Evolutionary conservation across 2,888 invertebrate genomes (phyloP).

Genomic region (Limnephilus lunatus): DNA sequence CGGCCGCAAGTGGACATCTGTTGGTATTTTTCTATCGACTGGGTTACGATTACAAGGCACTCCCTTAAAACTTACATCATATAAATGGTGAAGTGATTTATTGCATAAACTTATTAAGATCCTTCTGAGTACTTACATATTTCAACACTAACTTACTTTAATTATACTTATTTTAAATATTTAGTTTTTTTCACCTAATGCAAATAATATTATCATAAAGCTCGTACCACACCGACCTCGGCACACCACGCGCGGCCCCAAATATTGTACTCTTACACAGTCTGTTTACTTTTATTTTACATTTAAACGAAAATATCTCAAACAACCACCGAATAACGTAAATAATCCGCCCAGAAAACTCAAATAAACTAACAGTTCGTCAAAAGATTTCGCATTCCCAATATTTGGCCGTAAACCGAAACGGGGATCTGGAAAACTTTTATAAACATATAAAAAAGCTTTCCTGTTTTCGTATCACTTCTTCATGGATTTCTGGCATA

Average conservation of each 20-base stretch:
- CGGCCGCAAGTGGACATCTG: too few relatives aligned
- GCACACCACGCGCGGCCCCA: background rate
- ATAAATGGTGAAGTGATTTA: too few relatives aligned
- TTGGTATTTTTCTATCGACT: too few relatives aligned
- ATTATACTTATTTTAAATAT: too few relatives aligned
- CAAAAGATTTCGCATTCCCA: slow-evolving; percentile 37
- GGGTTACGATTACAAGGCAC: too few relatives aligned
- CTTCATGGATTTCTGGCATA: background rate
- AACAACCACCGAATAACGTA: slow-evolving; percentile 6
- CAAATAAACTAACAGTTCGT: slow-evolving; percentile 46
- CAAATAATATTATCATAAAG: background rate
- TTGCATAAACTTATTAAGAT: too few relatives aligned
- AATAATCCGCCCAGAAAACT: slow-evolving; percentile 40
- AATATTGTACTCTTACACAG: background rate
- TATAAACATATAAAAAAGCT: background rate
- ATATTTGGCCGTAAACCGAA: slow-evolving; percentile 26
- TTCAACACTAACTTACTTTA: too few relatives aligned
- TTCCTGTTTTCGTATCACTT: slow-evolving; percentile 22
- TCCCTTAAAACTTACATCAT: too few relatives aligned
- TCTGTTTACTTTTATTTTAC: slow-evolving; percentile 28
- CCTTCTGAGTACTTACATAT: too few relatives aligned
- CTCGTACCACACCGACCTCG: too few relatives aligned
- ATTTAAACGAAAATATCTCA: slow-evolving; percentile 14
- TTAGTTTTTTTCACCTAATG: background rate
- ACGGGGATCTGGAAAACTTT: slow-evolving; percentile 2